Percentiles rank a stretch among this genome's conserved stretches.
Conservation (phyloP, 2,888 invertebrate species). For the Danaus chrysippus region DNA sequence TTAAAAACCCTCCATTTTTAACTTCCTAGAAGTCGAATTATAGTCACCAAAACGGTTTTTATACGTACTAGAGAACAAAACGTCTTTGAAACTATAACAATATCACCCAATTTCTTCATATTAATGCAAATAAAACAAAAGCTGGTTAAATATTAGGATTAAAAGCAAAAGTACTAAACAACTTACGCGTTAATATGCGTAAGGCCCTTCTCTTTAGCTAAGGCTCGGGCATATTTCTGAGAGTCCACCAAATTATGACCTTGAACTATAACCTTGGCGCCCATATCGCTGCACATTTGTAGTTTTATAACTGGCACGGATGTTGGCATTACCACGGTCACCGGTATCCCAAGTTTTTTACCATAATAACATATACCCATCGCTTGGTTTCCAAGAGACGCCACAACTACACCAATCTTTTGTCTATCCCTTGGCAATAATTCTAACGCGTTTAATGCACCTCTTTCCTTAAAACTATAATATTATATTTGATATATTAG, state of each 20-base stretch:
- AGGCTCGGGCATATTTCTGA: constrained; percentile 77
- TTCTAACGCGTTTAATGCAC: constrained; percentile 81
- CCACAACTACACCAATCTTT: constrained; percentile 81
- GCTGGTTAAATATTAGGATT: no score
- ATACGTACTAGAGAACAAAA: no score
- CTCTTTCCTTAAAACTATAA: constrained; percentile 85
- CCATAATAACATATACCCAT: constrained; percentile 83
- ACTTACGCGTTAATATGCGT: constrained; percentile 83
- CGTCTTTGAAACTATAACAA: no score
- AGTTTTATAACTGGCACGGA: constrained; percentile 83
- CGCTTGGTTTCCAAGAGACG: constrained; percentile 86
- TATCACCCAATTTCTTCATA: no score
- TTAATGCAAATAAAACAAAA: no score
- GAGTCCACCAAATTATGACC: constrained; percentile 81
- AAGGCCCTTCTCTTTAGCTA: constrained; percentile 79
- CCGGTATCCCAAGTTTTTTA: constrained; percentile 76
- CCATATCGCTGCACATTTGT: constrained; percentile 79
- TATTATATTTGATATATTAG: neutral
- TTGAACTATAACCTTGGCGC: constrained; percentile 82
- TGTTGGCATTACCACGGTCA: constrained; percentile 84
- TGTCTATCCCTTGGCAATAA: constrained; percentile 78
- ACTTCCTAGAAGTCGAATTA: no score
- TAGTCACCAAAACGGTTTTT: no score
- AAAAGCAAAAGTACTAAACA: neutral
- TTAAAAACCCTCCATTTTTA: no score